phyloP scores from a whole-genome alignment of 2,888 invertebrate genomes.

The Kuschelorhynchus macadamiae region DNA sequence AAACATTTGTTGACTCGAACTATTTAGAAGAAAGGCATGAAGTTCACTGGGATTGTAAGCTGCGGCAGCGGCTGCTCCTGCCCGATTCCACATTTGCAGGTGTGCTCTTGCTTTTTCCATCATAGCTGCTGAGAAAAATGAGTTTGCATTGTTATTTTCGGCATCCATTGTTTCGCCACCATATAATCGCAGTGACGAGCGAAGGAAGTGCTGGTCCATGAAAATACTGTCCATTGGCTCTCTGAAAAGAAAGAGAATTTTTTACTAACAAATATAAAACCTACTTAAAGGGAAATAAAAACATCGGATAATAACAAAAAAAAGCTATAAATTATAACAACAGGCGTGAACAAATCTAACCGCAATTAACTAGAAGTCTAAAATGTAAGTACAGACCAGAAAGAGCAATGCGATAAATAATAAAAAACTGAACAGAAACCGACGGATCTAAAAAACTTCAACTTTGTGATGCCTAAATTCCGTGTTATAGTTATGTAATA shows the following conservation, averaged over 20 bases:
- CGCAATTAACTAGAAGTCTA: too few relatives aligned
- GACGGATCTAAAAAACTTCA: too few relatives aligned
- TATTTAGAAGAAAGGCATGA: constrained; percentile 66
- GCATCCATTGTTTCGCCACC: constrained; percentile 73
- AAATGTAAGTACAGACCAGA: too few relatives aligned
- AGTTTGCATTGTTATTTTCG: constrained; percentile 68
- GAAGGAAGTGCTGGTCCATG: constrained; percentile 83
- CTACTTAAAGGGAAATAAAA: too few relatives aligned
- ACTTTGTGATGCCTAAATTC: too few relatives aligned
- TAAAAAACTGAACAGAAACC: too few relatives aligned
- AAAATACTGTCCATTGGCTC: constrained; percentile 86
- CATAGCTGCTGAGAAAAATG: constrained; percentile 70
- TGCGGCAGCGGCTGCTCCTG: constrained; percentile 61
- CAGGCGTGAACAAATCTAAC: too few relatives aligned
- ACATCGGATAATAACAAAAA: too few relatives aligned
- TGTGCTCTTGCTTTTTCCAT: constrained; percentile 73
- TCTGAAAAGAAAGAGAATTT: constrained; percentile 63
- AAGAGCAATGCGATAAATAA: too few relatives aligned
- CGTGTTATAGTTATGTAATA: too few relatives aligned
- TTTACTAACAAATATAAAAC: too few relatives aligned
- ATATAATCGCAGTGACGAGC: constrained; percentile 73
- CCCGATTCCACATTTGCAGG: constrained; percentile 71
- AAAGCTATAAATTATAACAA: too few relatives aligned
- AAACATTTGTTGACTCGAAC: constrained; percentile 65
- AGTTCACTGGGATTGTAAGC: constrained; percentile 71